phyloP scores from a whole-genome alignment of 1,140 invertebrate genomes.

The Drosophila kohkoa region DNA sequence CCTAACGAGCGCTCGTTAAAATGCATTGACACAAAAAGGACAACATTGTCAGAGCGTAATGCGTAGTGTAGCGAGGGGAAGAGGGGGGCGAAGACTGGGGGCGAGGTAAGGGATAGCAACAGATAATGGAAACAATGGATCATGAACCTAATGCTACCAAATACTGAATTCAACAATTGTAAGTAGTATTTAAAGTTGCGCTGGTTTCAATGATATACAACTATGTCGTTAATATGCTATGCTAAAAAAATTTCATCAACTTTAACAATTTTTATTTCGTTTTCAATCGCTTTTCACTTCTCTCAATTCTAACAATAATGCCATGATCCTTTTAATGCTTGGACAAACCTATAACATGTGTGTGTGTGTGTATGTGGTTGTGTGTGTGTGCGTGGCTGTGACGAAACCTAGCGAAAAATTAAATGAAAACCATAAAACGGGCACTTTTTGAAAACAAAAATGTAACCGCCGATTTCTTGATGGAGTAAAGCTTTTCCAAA shows the following conservation, averaged over 20 bases:
- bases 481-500: slow-evolving; percentile 71
- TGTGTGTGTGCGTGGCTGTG: slow-evolving; percentile 55
- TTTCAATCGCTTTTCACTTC: slow-evolving; percentile 9
- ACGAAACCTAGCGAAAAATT: slow-evolving; percentile 54
- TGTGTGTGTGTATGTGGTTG: slow-evolving; percentile 52
- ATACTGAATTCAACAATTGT: slow-evolving; percentile 78
- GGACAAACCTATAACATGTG: slow-evolving; percentile 54
- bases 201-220: slow-evolving; percentile 51
- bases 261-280: slow-evolving; percentile 64
- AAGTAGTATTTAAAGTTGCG: slow-evolving; percentile 65
- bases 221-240: slow-evolving; percentile 50
- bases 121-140: slow-evolving; percentile 81
- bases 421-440: slow-evolving; percentile 56
- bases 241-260: slow-evolving; percentile 72
- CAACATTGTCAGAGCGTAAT: slow-evolving; percentile 59
- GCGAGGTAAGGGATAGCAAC: slow-evolving; percentile 50
- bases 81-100: neutral
- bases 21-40: slow-evolving; percentile 78
- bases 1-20: slow-evolving; percentile 81
- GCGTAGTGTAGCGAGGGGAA: neutral
- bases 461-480: slow-evolving; percentile 46
- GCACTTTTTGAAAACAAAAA: slow-evolving; percentile 61
- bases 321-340: slow-evolving; percentile 55
- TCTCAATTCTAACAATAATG: slow-evolving; percentile 60
- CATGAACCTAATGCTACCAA: slow-evolving; percentile 72